These are phyloP conservation scores for Dinothrombium tinctorium DNA, from an alignment of 1,140 invertebrate genomes.

Conservation along the genomic window DNA sequence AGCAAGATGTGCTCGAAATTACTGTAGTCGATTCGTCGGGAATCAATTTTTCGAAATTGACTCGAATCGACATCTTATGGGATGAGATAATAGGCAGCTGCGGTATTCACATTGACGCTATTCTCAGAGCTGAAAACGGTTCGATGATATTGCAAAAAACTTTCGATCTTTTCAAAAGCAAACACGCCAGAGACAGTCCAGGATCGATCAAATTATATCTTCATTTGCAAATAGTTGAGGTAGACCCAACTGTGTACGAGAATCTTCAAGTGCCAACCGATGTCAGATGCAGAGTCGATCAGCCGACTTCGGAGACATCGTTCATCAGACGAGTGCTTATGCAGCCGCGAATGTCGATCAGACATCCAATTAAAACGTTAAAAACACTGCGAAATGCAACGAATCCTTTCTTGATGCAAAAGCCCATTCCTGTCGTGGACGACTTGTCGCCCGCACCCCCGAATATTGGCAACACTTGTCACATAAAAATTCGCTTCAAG, in stretches of 20 bases:
- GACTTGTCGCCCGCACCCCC: not conserved
- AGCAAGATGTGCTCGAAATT: not conserved
- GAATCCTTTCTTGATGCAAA: not conserved
- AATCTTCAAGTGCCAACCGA: not conserved
- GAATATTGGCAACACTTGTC: not conserved
- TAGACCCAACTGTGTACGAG: not conserved
- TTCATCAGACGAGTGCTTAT: not conserved
- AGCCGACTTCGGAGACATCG: not conserved
- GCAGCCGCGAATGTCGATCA: not conserved
- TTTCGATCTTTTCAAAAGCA: not conserved
- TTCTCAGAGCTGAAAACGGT: not conserved
- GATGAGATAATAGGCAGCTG: not conserved
- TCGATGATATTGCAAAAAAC: not conserved
- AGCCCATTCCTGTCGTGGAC: too few species aligned
- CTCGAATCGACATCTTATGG: not conserved
- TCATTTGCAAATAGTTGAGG: not conserved
- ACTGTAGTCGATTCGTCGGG: not conserved
- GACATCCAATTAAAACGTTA: not conserved
- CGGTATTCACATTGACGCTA: not conserved
- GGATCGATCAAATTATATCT: not conserved
- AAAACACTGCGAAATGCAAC: not conserved
- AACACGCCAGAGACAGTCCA: not conserved
- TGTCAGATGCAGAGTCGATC: not conserved
- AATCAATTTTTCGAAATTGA: not conserved
- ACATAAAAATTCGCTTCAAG: not conserved